Percentiles rank a stretch among this genome's conserved stretches.
phyloP scores from a whole-genome alignment of 2,888 invertebrate genomes.

The Steinernema hermaphroditum region DNA sequence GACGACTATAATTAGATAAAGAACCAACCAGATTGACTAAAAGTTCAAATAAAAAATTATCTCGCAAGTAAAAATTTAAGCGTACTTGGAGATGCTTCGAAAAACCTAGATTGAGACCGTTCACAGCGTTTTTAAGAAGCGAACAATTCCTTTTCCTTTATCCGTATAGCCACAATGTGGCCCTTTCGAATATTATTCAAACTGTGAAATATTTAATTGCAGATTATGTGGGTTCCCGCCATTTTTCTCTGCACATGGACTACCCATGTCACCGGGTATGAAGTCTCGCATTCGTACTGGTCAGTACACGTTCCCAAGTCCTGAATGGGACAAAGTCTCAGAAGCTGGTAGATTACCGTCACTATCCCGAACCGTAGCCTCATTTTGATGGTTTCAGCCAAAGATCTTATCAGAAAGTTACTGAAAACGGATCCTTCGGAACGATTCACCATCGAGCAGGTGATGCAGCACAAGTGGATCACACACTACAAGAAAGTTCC shows the following conservation, averaged over 20 bases:
- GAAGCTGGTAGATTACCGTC: constrained; percentile 73
- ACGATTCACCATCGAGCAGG: constrained; percentile 85
- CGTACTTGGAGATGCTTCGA: too few relatives aligned
- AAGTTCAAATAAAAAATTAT: too few relatives aligned
- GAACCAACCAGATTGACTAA: too few relatives aligned
- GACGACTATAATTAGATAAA: too few relatives aligned
- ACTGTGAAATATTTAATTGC: too few relatives aligned
- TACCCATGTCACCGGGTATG: constrained; percentile 98
- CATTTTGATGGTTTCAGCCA: constrained; percentile 72
- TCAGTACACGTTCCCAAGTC: constrained; percentile 93
- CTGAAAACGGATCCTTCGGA: constrained; percentile 89
- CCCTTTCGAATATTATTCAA: too few relatives aligned
- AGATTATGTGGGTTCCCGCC: constrained; percentile 95
- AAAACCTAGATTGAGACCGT: too few relatives aligned
- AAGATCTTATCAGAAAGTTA: constrained; percentile 91
- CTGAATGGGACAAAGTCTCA: constrained; percentile 93
- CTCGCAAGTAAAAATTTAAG: too few relatives aligned
- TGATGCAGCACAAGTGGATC: constrained; percentile 85
- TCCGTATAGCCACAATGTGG: too few relatives aligned
- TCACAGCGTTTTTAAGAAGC: too few relatives aligned
- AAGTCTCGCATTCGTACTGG: constrained; percentile 92
- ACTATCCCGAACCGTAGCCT: background rate
- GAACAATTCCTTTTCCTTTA: too few relatives aligned
- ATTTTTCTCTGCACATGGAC: constrained; percentile 94
- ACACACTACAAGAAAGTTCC: constrained; percentile 76